These are phyloP conservation scores for Thunnus albacares DNA, from an alignment of 2,797 vertebrate genomes.

Conservation along the genomic window DNA sequence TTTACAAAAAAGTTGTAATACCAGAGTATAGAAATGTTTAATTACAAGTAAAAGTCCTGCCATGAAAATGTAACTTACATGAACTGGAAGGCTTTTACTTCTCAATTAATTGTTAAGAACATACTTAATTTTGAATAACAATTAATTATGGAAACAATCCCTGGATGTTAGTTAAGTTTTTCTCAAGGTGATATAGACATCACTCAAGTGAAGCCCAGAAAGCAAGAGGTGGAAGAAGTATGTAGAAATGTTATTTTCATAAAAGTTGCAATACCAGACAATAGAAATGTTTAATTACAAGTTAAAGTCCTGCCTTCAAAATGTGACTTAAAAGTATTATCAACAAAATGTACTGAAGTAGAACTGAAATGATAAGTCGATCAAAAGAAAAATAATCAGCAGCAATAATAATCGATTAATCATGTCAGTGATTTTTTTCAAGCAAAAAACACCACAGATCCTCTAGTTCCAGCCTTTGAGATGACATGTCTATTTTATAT, in stretches of 20 bases:
- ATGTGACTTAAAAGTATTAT: neutral
- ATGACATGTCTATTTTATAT: too few species aligned
- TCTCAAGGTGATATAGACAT: too few species aligned
- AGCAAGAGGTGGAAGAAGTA: neutral
- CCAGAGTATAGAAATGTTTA: neutral
- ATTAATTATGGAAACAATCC: neutral
- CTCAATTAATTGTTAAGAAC: neutral
- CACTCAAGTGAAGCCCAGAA: too few species aligned
- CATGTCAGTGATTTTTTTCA: too few species aligned
- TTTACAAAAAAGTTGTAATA: too few species aligned
- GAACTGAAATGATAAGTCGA: too few species aligned
- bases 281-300: too few species aligned
- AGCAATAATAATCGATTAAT: too few species aligned
- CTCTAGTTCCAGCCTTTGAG: too few species aligned
- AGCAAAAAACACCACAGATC: too few species aligned
- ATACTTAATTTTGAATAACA: too few species aligned
- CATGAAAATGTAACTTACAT: neutral
- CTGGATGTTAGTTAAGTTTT: neutral
- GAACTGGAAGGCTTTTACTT: neutral
- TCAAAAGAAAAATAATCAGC: too few species aligned
- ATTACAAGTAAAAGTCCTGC: neutral
- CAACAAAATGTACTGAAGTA: neutral
- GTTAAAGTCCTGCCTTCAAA: neutral
- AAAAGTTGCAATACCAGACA: neutral
- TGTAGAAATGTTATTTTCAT: neutral